A percentile compares a stretch with the other conserved stretches of the same genome.
Conservation (phyloP, 2,797 vertebrate genomes). For the Sus cebifrons region DNA sequence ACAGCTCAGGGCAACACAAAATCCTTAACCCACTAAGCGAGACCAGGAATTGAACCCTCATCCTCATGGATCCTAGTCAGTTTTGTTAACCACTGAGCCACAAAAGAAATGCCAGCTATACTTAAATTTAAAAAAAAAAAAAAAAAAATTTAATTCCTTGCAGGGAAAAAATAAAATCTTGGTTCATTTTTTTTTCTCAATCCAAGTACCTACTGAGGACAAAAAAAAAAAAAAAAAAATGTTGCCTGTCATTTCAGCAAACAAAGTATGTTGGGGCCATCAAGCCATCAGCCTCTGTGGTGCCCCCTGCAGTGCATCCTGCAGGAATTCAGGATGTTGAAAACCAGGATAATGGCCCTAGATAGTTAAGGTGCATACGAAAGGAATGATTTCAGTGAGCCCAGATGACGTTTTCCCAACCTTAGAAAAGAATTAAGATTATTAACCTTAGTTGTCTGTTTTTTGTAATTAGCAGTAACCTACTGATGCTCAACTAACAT, state of each 20-base stretch:
- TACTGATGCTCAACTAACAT: not conserved
- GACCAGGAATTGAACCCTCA: not conserved
- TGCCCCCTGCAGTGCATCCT: rapidly evolving
- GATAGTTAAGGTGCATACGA: not conserved
- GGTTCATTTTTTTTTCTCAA: not conserved
- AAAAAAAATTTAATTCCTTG: not conserved
- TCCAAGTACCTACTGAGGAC: not conserved
- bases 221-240: not conserved
- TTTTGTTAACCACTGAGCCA: not conserved
- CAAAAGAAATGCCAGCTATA: not conserved
- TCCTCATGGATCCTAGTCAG: not conserved
- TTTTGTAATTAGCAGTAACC: not conserved
- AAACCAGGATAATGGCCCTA: not conserved
- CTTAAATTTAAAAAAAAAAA: not conserved
- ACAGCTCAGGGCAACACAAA: no score
- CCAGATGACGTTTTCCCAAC: not conserved
- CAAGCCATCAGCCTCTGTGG: not conserved
- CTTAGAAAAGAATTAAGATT: not conserved
- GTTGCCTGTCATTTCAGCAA: not conserved
- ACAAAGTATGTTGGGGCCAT: not conserved
- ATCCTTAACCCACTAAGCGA: no score
- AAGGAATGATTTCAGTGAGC: not conserved
- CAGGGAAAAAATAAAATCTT: no score
- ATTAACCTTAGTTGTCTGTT: not conserved
- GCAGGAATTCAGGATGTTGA: no score